These are phyloP conservation scores for Syncerus caffer DNA, from an alignment of 2,797 vertebrate species.

Conservation along the genomic window DNA sequence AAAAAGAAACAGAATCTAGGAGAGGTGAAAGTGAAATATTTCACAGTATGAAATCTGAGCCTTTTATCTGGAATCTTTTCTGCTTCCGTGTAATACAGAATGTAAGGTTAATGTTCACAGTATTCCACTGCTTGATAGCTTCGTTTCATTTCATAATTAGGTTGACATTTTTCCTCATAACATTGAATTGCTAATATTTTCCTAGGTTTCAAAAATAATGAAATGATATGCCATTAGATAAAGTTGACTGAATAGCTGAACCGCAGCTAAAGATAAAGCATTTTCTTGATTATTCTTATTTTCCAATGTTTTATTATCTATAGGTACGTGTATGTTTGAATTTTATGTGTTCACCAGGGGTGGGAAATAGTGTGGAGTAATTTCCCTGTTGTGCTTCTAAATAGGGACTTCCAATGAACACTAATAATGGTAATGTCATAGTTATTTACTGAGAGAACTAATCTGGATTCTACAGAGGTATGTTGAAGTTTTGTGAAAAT, in stretches of 20 bases:
- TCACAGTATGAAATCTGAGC: background rate
- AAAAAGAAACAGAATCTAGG: background rate
- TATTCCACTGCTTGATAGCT: background rate
- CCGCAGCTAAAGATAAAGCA: background rate
- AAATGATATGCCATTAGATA: background rate
- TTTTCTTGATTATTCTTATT: conserved; percentile 34
- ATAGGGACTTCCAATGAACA: background rate
- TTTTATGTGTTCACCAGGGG: background rate
- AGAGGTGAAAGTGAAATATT: background rate
- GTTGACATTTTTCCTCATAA: background rate
- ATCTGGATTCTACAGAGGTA: conserved; percentile 28
- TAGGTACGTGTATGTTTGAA: background rate
- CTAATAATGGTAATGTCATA: conserved; percentile 12
- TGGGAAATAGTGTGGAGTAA: background rate
- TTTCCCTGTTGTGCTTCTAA: conserved; percentile 40
- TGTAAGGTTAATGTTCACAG: background rate
- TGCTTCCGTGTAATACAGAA: background rate
- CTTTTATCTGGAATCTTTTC: background rate
- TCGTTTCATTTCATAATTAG: conserved; percentile 46
- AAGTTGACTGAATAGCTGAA: conserved; percentile 15
- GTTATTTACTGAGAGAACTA: conserved; percentile 54
- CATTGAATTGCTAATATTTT: conserved; percentile 39
- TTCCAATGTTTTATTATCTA: background rate
- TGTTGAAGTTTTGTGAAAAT: conserved; percentile 45
- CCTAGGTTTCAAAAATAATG: conserved; percentile 44